Evolutionary conservation across 1,140 invertebrate species (phyloP).

Genomic region (Phymastichus coffea): DNA sequence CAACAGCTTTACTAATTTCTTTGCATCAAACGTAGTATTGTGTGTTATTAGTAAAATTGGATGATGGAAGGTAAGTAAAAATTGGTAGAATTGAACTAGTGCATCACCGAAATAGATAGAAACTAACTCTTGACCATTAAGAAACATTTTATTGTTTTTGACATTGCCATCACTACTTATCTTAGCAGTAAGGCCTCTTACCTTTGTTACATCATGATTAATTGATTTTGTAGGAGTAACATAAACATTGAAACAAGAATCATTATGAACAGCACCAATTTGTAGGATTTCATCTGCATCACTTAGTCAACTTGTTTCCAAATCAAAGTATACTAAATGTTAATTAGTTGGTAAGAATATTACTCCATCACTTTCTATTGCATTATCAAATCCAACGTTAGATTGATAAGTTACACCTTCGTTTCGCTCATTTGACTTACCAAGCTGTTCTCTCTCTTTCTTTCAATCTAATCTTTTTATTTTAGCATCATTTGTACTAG

Average conservation of each 20-base stretch:
- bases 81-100: no score
- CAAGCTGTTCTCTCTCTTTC: no score
- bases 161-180: no score
- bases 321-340: neutral
- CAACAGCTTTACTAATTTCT: conserved; percentile 19
- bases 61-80: neutral
- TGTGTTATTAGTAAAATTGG: conserved; percentile 23
- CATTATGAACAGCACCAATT: conserved; percentile 30
- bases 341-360: neutral
- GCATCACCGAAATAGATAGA: no score
- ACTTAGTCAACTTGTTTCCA: conserved; percentile 24
- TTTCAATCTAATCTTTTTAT: no score
- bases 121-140: conserved; percentile 28
- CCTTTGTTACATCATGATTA: conserved; percentile 14
- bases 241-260: conserved; percentile 26
- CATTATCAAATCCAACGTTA: no score
- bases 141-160: conserved; percentile 25
- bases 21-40: conserved; percentile 26
- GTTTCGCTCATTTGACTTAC: no score
- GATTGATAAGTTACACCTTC: no score
- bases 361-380: no score
- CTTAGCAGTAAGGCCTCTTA: conserved; percentile 27
- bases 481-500: neutral
- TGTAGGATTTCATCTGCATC: conserved; percentile 30
- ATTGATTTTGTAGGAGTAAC: conserved; percentile 28